phyloP scores from a whole-genome alignment of 1,140 invertebrate genomes.

The Drosophila grimshawi region DNA sequence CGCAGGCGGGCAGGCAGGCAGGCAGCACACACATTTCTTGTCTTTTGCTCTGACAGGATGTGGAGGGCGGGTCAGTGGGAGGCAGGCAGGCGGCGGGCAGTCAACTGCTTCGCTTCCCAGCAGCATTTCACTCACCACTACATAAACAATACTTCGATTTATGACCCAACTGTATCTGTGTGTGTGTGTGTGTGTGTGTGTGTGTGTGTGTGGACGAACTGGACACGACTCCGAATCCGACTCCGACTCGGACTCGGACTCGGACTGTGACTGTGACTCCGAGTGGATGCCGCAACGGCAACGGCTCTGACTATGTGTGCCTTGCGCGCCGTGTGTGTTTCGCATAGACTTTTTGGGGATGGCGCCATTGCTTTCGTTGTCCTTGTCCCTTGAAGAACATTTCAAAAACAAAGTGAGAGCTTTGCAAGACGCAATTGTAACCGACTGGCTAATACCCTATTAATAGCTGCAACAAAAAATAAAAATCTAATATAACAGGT shows the following conservation, averaged over 20 bases:
- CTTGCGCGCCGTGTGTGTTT: background rate
- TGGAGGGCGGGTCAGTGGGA: slow-evolving; percentile 14
- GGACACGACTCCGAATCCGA: background rate
- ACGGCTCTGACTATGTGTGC: background rate
- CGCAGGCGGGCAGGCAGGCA: background rate
- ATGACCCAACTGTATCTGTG: slow-evolving; percentile 69
- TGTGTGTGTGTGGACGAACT: slow-evolving; percentile 33
- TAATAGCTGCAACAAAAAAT: background rate
- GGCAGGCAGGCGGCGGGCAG: background rate
- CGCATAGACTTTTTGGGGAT: slow-evolving; percentile 9
- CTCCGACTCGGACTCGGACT: background rate
- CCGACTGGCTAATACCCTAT: background rate
- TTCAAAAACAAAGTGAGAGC: slow-evolving; percentile 1
- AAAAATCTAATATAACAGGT: too few relatives aligned
- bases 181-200: slow-evolving; percentile 36
- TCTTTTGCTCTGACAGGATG: slow-evolving; percentile 65
- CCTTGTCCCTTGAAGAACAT: slow-evolving; percentile 23
- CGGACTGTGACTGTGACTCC: background rate
- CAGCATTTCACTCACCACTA: slow-evolving; percentile 74
- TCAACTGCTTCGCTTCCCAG: slow-evolving; percentile 45
- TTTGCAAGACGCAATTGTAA: background rate
- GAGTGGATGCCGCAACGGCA: background rate
- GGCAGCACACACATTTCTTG: slow-evolving; percentile 31
- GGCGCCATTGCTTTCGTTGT: background rate
- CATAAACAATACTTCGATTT: slow-evolving; percentile 84